Conservation (phyloP, 1,140 invertebrate genomes). For the Heliconius congener region DNA sequence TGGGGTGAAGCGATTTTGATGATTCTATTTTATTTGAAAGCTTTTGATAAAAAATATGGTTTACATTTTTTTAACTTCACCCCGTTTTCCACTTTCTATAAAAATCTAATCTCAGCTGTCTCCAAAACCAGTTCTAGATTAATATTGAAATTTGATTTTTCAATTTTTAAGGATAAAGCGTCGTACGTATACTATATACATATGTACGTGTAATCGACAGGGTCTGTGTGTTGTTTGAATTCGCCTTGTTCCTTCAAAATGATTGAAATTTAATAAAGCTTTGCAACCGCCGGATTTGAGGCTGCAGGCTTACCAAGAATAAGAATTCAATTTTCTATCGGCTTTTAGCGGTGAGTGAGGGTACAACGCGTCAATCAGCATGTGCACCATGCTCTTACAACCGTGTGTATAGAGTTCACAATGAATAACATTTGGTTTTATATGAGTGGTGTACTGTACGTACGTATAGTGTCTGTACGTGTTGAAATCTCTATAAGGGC, state of each 20-base stretch:
- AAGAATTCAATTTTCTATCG: conserved; percentile 56
- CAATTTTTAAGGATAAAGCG: background rate
- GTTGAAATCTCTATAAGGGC: conserved; percentile 57
- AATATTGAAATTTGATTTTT: background rate
- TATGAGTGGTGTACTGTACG: conserved; percentile 17
- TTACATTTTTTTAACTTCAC: too few species aligned
- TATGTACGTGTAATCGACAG: background rate
- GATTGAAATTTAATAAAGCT: conserved; percentile 46
- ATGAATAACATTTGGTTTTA: background rate
- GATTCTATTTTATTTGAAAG: too few species aligned
- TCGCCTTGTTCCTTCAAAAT: conserved; percentile 31
- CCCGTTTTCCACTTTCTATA: background rate
- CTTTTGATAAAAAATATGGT: too few species aligned
- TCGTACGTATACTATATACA: background rate
- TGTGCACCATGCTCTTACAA: background rate
- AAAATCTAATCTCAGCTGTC: background rate
- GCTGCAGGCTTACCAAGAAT: conserved; percentile 41
- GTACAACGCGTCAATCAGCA: conserved; percentile 27
- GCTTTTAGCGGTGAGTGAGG: conserved; percentile 43
- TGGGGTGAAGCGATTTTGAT: too few species aligned
- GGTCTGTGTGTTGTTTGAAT: background rate
- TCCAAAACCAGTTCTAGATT: background rate
- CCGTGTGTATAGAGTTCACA: background rate
- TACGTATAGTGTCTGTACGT: conserved; percentile 34
- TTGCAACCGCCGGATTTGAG: conserved; percentile 40